Percentiles rank a stretch among this genome's conserved stretches.
These are phyloP conservation scores for Oreochromis grahami DNA, from an alignment of 2,797 vertebrate genomes.

Conservation along the genomic window DNA sequence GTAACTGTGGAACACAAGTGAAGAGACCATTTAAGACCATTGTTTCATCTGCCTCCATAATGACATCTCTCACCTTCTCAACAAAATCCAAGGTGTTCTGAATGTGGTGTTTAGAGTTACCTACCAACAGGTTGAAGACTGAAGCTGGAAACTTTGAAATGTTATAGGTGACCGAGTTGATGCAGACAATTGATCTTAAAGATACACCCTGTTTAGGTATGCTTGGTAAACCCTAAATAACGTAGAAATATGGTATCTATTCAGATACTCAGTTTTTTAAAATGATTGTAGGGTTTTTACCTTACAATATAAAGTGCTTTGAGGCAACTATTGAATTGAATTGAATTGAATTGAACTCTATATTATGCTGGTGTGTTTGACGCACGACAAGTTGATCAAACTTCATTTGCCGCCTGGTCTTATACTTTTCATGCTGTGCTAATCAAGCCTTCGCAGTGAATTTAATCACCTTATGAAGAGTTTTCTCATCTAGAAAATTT, in stretches of 20 bases:
- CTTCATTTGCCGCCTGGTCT: background rate
- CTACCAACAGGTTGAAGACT: no score
- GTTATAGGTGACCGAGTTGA: background rate
- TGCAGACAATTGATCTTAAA: background rate
- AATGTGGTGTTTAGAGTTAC: background rate
- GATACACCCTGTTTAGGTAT: background rate
- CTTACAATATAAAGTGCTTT: no score
- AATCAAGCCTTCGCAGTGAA: background rate
- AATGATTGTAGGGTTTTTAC: background rate
- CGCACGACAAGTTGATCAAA: background rate
- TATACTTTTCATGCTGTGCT: background rate
- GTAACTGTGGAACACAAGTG: background rate
- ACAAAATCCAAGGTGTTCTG: background rate
- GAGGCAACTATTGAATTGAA: no score
- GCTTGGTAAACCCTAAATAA: background rate
- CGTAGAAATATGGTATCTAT: background rate
- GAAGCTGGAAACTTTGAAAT: no score
- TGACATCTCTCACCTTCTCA: background rate
- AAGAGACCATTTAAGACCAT: background rate
- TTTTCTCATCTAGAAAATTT: background rate
- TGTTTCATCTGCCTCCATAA: background rate
- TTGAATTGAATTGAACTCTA: no score
- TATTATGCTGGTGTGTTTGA: background rate
- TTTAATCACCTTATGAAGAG: background rate
- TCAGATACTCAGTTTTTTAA: rapidly evolving